Evolutionary conservation across 2,888 invertebrate species (phyloP).

Genomic region (Ischnus inquisitorius): DNA sequence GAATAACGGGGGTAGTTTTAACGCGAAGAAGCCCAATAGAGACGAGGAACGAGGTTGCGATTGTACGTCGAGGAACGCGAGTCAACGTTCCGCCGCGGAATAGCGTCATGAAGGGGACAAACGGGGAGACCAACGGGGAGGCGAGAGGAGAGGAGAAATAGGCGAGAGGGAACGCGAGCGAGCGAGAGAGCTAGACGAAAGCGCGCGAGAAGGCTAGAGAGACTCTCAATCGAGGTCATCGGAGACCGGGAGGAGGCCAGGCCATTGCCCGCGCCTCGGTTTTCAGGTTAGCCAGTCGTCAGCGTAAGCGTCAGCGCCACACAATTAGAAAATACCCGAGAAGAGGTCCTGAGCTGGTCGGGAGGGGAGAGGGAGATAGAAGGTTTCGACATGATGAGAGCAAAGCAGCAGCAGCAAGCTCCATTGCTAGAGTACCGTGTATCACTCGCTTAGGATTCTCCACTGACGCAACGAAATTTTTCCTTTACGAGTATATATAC

Average conservation of each 20-base stretch:
- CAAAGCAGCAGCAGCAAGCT: conserved; percentile 45
- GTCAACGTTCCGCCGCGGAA: conserved; percentile 75
- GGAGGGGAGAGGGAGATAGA: conserved; percentile 31
- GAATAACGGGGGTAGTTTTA: not conserved
- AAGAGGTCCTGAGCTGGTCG: conserved; percentile 61
- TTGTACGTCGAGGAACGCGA: conserved; percentile 73
- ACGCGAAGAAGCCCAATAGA: conserved; percentile 62
- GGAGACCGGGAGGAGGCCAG: conserved; percentile 84
- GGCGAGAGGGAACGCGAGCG: conserved; percentile 65
- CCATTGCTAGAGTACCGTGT: conserved; percentile 40
- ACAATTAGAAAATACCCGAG: conserved; percentile 81
- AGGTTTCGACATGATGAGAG: conserved; percentile 62
- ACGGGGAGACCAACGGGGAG: conserved; percentile 59
- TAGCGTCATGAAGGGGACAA: conserved; percentile 59
- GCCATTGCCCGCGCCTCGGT: conserved; percentile 85
- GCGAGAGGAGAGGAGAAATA: conserved; percentile 62
- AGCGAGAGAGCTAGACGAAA: conserved; percentile 71
- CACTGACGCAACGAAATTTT: conserved; percentile 39
- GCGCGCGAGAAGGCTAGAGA: conserved; percentile 59
- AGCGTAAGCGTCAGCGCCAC: conserved; percentile 76
- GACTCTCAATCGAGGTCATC: conserved; percentile 84
- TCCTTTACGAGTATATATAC: not conserved
- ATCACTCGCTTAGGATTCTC: conserved; percentile 26
- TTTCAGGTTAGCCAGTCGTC: conserved; percentile 82
- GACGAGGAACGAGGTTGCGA: conserved; percentile 78